Percentiles rank a stretch among this genome's conserved stretches.
Evolutionary conservation across 2,113 vertebrate species (phyloP).

Genomic region (Arenaria interpres): DNA sequence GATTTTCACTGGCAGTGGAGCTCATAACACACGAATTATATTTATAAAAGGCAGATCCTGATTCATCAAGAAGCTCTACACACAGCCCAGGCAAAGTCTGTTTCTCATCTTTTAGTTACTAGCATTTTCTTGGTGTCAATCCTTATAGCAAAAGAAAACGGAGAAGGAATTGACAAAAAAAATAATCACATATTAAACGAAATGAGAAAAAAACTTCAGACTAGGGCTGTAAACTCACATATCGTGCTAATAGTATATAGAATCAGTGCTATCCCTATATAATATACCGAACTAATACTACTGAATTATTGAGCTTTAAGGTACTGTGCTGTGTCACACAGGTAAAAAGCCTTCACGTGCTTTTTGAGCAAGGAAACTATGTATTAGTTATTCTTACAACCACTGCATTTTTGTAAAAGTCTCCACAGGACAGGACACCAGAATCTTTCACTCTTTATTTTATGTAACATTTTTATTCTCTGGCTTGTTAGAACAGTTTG

Average conservation of each 20-base stretch:
- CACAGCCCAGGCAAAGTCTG: background rate
- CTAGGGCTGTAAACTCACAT: background rate
- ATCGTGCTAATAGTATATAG: background rate
- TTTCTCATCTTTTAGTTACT: background rate
- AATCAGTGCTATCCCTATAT: background rate
- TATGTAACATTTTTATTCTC: background rate
- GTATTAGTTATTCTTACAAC: background rate
- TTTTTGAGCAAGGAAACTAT: constrained; percentile 23
- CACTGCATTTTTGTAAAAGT: background rate
- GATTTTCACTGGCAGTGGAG: constrained; percentile 79
- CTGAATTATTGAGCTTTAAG: background rate
- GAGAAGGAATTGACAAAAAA: background rate
- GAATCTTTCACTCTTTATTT: constrained; percentile 17
- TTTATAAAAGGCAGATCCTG: constrained; percentile 74
- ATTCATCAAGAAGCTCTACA: constrained; percentile 14
- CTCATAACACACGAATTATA: constrained; percentile 73
- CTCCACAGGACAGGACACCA: background rate
- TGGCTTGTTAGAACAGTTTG: constrained; percentile 12
- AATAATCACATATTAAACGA: background rate
- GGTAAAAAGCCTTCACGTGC: background rate
- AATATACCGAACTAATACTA: background rate
- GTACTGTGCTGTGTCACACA: background rate
- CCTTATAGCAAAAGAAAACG: background rate
- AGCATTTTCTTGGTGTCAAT: background rate
- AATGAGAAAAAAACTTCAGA: background rate